phyloP scores from a whole-genome alignment of 2,888 invertebrate genomes.

The Eupsilia transversa region DNA sequence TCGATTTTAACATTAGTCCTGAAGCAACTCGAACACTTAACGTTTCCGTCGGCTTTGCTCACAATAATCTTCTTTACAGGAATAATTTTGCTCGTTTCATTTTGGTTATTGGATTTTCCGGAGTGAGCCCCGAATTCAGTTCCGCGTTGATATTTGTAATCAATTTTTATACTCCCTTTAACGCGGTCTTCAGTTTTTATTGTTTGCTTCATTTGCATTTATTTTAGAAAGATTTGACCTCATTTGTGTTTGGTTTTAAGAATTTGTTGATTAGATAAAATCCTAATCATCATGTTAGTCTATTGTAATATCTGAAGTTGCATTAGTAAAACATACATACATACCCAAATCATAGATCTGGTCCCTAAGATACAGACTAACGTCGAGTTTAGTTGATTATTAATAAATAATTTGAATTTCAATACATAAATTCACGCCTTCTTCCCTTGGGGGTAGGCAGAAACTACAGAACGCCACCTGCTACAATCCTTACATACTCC shows the following conservation, averaged over 20 bases:
- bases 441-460: too few species aligned
- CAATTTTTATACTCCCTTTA: slow-evolving; percentile 82
- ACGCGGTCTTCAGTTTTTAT: slow-evolving; percentile 78
- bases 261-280: slow-evolving; percentile 21
- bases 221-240: slow-evolving; percentile 59
- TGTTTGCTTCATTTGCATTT: slow-evolving; percentile 73
- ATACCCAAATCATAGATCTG: too few species aligned
- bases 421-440: too few species aligned
- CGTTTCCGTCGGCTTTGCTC: slow-evolving; percentile 72
- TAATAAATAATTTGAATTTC: too few species aligned
- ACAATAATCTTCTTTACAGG: slow-evolving; percentile 80
- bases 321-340: too few species aligned
- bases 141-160: slow-evolving; percentile 83
- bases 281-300: background rate
- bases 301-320: background rate
- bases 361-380: too few species aligned
- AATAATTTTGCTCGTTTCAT: slow-evolving; percentile 83
- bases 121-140: slow-evolving; percentile 69
- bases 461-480: too few species aligned
- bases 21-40: slow-evolving; percentile 61
- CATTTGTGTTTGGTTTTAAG: slow-evolving; percentile 43
- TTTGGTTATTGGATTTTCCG: slow-evolving; percentile 83
- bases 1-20: slow-evolving; percentile 65
- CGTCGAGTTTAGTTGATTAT: too few species aligned
- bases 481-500: too few species aligned